Base-by-base conservation (phyloP, 2,888 invertebrate genomes). In the Hoplodrina ambigua region DNA sequence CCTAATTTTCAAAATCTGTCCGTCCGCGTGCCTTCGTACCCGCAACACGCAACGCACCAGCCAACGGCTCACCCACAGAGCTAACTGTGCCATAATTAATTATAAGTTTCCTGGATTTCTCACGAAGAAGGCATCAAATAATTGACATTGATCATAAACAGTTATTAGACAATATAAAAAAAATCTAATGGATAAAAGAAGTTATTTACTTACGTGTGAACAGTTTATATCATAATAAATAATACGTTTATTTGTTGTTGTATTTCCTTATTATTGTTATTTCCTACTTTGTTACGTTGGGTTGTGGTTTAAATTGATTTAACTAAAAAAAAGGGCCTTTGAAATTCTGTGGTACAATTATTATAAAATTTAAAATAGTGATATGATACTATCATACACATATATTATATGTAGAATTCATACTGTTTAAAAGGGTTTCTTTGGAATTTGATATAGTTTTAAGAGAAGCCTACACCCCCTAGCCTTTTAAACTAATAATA, bases 211-310 rank as follows among this genome's bases (percentile, higher is more conserved):
- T 61, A 75, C 62, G 25, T 73, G 56, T 63, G 64, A 74, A 72
- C 55, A 58, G 41, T 37, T 65, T 2, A 4, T 63, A 69, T 41
- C 46, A 50, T 69, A 67, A 62, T 72, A 69, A 78, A 74, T 61
- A 70, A 6, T 60, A 70, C 8, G 7, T 60, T 30, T 69, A 62
- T 76, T 76, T 60, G 49, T 67, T 71, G 61, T 63, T 75, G 20
- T 69, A 62, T 71, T 83, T 74, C 79, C 81, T 71, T 69, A 64
- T 62, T 61, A 62, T 54, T 58, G 37, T 54, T 64, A 65, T 73
- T 77, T 75, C 56, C 64, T 76, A 59, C 50, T 76, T 58, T 69
- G 19, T 59, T 37, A 65, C 44, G 50, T 61, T 66, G 59, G 19
- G 10, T 49, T 63, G 30, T 17, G 33, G 33, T 13, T 52, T 67